Evolutionary conservation across 2,797 vertebrate genomes (phyloP).

Genomic region (Urocyon cinereoargenteus): DNA sequence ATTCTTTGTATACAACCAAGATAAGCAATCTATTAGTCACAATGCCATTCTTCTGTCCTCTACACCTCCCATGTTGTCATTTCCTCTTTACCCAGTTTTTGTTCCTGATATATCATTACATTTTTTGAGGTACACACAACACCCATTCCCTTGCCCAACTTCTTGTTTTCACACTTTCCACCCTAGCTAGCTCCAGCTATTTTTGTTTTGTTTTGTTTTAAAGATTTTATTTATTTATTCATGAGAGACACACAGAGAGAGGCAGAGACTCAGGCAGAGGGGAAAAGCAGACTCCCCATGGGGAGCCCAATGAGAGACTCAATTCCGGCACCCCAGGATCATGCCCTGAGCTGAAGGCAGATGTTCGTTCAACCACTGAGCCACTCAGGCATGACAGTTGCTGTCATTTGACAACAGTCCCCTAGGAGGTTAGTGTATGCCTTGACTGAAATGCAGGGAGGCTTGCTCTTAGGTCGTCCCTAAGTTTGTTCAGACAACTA

Average conservation of each 20-base stretch:
- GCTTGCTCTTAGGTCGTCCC: background rate
- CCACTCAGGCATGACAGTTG: no score
- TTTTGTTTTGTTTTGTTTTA: no score
- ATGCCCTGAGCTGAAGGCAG: no score
- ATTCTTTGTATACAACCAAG: background rate
- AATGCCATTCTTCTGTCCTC: background rate
- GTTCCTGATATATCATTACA: background rate
- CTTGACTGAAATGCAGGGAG: background rate
- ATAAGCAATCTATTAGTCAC: background rate
- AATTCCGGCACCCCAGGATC: no score
- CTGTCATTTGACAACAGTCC: no score
- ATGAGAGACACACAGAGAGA: no score
- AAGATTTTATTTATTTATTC: no score
- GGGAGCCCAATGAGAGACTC: no score
- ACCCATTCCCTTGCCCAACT: background rate
- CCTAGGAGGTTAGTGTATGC: background rate
- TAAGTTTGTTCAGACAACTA: background rate
- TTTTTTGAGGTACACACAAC: background rate
- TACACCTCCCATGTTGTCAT: background rate
- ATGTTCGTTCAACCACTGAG: no score
- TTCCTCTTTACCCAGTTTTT: background rate
- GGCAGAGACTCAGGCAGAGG: no score
- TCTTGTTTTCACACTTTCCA: background rate
- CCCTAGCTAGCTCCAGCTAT: background rate
- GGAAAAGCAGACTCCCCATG: no score